These are phyloP conservation scores for Tineola bisselliella DNA, from an alignment of 2,888 invertebrate species.

Conservation along the genomic window DNA sequence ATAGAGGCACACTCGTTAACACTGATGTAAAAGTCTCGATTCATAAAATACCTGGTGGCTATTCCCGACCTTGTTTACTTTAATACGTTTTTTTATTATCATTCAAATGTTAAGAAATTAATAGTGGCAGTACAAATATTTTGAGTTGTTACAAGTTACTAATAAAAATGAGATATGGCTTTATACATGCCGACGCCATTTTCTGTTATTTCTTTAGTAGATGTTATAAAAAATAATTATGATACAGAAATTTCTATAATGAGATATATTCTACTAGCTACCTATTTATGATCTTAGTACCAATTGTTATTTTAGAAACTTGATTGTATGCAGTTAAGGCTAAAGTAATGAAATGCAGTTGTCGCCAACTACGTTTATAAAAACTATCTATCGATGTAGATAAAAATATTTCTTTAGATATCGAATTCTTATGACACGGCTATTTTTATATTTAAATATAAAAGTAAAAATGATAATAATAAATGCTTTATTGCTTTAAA, in stretches of 20 bases:
- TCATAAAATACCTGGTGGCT: conserved; percentile 43
- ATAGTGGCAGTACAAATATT: conserved; percentile 22
- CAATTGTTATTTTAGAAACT: too few relatives aligned
- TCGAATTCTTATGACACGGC: too few relatives aligned
- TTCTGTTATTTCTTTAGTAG: background rate
- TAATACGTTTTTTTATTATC: conserved; percentile 37
- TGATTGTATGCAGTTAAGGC: too few relatives aligned
- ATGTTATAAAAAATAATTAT: background rate
- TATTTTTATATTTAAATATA: too few relatives aligned
- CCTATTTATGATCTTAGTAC: too few relatives aligned
- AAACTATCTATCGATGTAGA: too few relatives aligned
- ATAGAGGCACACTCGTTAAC: conserved; percentile 57
- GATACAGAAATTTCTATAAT: background rate
- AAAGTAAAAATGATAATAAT: too few relatives aligned
- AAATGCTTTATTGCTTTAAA: too few relatives aligned
- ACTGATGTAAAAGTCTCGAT: conserved; percentile 51
- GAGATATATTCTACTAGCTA: background rate
- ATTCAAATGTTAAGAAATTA: conserved; percentile 49
- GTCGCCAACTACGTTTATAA: too few relatives aligned
- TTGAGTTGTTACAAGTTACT: conserved; percentile 12
- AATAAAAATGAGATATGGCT: background rate
- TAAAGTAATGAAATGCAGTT: too few relatives aligned
- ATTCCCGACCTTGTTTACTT: conserved; percentile 37
- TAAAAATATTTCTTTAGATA: too few relatives aligned
- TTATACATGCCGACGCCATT: background rate